phyloP scores from a whole-genome alignment of 2,113 vertebrate genomes.

The Pao palembangensis region DNA sequence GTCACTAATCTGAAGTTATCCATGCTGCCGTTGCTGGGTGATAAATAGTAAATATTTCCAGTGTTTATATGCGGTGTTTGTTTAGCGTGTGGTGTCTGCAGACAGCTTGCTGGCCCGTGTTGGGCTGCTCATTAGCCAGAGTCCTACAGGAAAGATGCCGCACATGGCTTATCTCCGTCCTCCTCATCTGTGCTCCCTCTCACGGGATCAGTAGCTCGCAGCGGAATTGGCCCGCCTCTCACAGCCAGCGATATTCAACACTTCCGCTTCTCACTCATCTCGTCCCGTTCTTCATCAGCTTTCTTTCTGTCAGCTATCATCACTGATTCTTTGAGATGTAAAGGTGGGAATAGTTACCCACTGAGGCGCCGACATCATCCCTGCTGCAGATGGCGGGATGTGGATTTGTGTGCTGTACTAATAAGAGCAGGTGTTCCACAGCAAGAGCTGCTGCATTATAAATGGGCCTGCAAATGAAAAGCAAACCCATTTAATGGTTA shows the following conservation, averaged over 20 bases:
- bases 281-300: conserved; percentile 40
- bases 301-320: conserved; percentile 36
- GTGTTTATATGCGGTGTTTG: conserved; percentile 41
- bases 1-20: background rate
- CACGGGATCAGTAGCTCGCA: conserved; percentile 31
- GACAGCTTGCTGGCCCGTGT: conserved; percentile 54
- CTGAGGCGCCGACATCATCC: conserved; percentile 55
- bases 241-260: conserved; percentile 44
- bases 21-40: background rate
- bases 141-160: conserved; percentile 28
- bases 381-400: conserved; percentile 57
- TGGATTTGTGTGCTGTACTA: conserved; percentile 58
- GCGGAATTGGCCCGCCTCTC: conserved; percentile 30
- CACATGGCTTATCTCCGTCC: conserved; percentile 29
- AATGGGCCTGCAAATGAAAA: conserved; percentile 54
- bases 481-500: conserved; percentile 55
- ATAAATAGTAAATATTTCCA: conserved; percentile 7
- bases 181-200: conserved; percentile 29
- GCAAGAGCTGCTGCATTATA: conserved; percentile 46
- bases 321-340: conserved; percentile 39
- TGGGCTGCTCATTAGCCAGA: conserved; percentile 51
- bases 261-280: conserved; percentile 30
- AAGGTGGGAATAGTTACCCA: conserved; percentile 55
- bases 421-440: conserved; percentile 65
- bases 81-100: conserved; percentile 33